Evolutionary conservation across 2,888 invertebrate genomes (phyloP), one percentile per base, ranked within the genome.

Genomic region (Drosophila leonis): DNA sequence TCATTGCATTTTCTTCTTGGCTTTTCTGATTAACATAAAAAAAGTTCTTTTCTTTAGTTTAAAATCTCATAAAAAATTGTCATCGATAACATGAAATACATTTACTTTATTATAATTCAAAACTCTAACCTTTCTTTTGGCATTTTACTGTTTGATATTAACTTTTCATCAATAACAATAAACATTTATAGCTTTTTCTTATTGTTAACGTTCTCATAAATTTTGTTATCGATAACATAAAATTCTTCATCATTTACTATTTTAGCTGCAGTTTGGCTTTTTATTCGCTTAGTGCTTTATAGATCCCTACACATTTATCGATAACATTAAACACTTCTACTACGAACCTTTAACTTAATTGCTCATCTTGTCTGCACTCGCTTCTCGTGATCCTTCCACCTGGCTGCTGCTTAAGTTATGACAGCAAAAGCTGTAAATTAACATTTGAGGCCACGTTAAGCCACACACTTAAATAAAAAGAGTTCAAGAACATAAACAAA

Each of bases 401-500:
- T 65, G 72, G 64, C 70, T 65, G 49, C 63, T 54, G 59, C 76
- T 63, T 51, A 70, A 88, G 64, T 82, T 82, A 88, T 77, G 85
- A 77, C 72, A 72, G 61, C 65, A 69, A 82, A 73, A 65, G 77
- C 65, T 78, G 78, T 88, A 88, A 88, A 83, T 83, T 88, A 86
- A 83, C 70, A 80, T 88, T 80, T 86, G 72, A 44, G 80, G 83
- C 72, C 78, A 72, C 75, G 64, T 83, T 74, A 65, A 78, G 62
- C 66, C 68, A 72, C 72, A 77, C 78, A 67, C 76, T 78, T 66
- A 68, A 81, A 8, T 74, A 79, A 24, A 79, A 87, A 76, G 88
- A 87, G 84, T 87, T 89, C 89, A 87, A 83, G 89, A 84, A 89
- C 87, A 84, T 83, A 88, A 83, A 86, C 75, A 86, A 80, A 72